These are phyloP conservation scores for Heliothis peltigera DNA, from an alignment of 2,888 invertebrate species.

Conservation along the genomic window DNA sequence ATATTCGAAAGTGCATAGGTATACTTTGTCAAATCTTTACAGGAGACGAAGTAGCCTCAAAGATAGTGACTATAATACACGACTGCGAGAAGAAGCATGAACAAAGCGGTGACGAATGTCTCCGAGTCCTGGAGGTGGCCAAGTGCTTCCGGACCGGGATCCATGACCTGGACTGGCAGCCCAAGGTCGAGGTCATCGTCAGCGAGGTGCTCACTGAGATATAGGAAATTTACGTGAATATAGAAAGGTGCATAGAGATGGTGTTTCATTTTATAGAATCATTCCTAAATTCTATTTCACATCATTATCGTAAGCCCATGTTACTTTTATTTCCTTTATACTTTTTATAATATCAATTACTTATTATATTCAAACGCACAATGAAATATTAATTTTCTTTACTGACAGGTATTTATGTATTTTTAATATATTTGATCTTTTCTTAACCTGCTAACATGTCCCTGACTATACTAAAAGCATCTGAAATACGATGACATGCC, in stretches of 20 bases:
- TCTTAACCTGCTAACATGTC: not conserved
- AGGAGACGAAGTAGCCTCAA: slow-evolving; percentile 72
- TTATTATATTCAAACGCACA: too few relatives aligned
- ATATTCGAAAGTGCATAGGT: not conserved
- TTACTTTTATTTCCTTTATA: too few relatives aligned
- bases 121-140: slow-evolving; percentile 75
- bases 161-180: slow-evolving; percentile 76
- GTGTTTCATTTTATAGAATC: slow-evolving; percentile 15
- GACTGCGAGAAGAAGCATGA: slow-evolving; percentile 71
- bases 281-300: too few relatives aligned
- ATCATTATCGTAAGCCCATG: too few relatives aligned
- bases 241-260: too few relatives aligned
- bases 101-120: slow-evolving; percentile 70
- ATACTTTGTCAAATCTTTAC: slow-evolving; percentile 27
- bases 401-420: too few relatives aligned
- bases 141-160: slow-evolving; percentile 78
- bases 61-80: slow-evolving; percentile 72
- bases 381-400: too few relatives aligned
- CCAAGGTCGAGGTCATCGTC: slow-evolving; percentile 73
- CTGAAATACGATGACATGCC: slow-evolving; percentile 17
- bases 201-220: slow-evolving; percentile 76
- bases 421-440: not conserved
- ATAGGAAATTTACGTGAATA: slow-evolving; percentile 39
- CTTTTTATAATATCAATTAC: too few relatives aligned
- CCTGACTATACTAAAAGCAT: not conserved